These are phyloP conservation scores for Apamea crenata DNA, from an alignment of 2,888 invertebrate species.

Conservation along the genomic window DNA sequence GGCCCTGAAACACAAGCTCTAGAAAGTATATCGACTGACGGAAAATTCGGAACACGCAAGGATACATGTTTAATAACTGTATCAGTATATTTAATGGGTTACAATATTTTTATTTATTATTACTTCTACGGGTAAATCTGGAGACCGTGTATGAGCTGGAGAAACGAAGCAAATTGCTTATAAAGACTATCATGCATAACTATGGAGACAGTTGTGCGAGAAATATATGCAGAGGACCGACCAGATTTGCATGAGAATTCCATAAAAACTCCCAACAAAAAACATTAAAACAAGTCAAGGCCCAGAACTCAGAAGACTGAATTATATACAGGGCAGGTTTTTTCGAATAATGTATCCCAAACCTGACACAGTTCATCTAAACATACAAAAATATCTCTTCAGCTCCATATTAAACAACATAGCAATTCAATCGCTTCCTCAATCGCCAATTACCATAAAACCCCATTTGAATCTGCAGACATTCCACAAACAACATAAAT, in stretches of 20 bases:
- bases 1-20: constrained; percentile 43
- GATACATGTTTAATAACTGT: constrained; percentile 14
- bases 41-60: constrained; percentile 32
- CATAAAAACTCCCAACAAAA: neutral
- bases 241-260: neutral
- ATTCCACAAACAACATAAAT: constrained; percentile 48
- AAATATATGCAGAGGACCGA: too few species aligned
- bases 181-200: neutral
- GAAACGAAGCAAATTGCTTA: neutral
- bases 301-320: neutral
- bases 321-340: neutral
- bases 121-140: neutral
- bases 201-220: neutral
- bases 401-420: neutral
- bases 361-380: neutral
- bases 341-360: neutral
- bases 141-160: neutral
- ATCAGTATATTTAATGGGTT: constrained; percentile 17
- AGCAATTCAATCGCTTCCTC: constrained; percentile 31
- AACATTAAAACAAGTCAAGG: neutral
- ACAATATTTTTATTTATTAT: constrained; percentile 6
- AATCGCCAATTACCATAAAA: constrained; percentile 36
- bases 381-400: neutral
- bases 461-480: constrained; percentile 34
- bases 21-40: constrained; percentile 20